These are phyloP conservation scores for Varanus komodoensis DNA, from an alignment of 2,113 vertebrate species.

Conservation along the genomic window DNA sequence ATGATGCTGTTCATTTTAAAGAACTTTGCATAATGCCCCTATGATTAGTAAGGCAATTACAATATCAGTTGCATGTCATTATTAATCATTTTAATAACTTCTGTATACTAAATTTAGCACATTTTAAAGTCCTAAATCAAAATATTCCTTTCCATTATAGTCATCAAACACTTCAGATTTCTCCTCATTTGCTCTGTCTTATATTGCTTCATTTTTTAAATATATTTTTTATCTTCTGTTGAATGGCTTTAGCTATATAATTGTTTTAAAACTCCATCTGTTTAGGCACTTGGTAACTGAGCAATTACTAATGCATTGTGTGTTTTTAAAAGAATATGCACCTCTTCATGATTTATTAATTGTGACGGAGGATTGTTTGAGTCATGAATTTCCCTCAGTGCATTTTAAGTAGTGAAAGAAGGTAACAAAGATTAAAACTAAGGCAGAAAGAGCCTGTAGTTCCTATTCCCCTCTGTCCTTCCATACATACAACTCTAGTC, in stretches of 20 bases:
- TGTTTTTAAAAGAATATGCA: conserved; percentile 38
- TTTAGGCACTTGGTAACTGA: conserved; percentile 35
- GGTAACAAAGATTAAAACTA: conserved; percentile 15
- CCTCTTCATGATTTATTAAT: conserved; percentile 48
- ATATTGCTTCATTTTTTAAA: not conserved
- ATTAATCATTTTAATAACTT: conserved; percentile 63
- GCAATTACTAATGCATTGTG: conserved; percentile 30
- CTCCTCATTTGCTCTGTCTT: not conserved
- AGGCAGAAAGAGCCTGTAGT: not conserved
- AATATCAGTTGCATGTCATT: conserved; percentile 57
- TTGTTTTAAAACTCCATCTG: conserved; percentile 35
- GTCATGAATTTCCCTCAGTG: conserved; percentile 37
- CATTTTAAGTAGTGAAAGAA: conserved; percentile 52
- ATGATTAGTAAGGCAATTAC: conserved; percentile 67
- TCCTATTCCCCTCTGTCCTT: not conserved
- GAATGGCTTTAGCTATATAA: conserved; percentile 21
- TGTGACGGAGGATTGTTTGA: conserved; percentile 45
- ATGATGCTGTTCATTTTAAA: conserved; percentile 64
- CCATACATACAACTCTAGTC: not conserved
- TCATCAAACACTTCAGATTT: conserved; percentile 1
- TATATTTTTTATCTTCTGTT: conserved; percentile 4
- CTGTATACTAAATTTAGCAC: conserved; percentile 44
- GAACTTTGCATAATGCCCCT: conserved; percentile 56
- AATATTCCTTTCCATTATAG: conserved; percentile 38
- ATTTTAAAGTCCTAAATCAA: conserved; percentile 52